Evolutionary conservation across 2,888 invertebrate genomes (phyloP).

Genomic region (Ophonus ardosiacus): DNA sequence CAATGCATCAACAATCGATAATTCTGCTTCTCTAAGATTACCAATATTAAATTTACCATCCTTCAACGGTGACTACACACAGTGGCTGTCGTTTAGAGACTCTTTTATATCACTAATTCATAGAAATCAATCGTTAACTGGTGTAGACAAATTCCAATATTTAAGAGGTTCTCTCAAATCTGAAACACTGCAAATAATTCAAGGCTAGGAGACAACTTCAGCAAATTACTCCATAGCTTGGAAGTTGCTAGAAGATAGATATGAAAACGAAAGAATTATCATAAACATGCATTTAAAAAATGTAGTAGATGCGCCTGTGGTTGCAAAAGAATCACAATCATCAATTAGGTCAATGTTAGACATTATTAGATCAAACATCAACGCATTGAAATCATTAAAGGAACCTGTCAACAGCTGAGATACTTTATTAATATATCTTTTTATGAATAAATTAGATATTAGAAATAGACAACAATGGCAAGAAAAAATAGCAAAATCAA

Average conservation of each 20-base stretch:
- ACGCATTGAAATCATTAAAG: slow-evolving; percentile 43
- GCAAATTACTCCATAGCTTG: slow-evolving; percentile 64
- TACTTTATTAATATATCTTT: background rate
- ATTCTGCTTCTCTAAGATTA: no score
- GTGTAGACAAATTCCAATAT: no score
- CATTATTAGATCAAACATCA: slow-evolving; percentile 39
- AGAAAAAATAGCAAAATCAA: background rate
- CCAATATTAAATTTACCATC: no score
- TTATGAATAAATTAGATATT: slow-evolving; percentile 62
- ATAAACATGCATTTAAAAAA: slow-evolving; percentile 58
- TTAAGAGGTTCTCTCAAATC: no score
- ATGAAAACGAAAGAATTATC: slow-evolving; percentile 59
- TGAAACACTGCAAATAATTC: slow-evolving; percentile 63
- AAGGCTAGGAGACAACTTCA: slow-evolving; percentile 64
- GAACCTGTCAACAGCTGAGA: no score
- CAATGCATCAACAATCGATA: no score
- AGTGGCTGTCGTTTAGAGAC: no score
- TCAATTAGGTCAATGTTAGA: slow-evolving; percentile 31
- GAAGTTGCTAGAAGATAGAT: slow-evolving; percentile 53
- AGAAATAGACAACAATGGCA: slow-evolving; percentile 65
- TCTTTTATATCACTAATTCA: no score
- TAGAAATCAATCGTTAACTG: no score
- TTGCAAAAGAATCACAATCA: slow-evolving; percentile 45
- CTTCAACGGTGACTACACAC: no score
- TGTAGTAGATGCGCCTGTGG: slow-evolving; percentile 28